A percentile compares a stretch with the other conserved stretches of the same genome.
Conservation (phyloP, 2,797 vertebrate species). For the Sciurus carolinensis region DNA sequence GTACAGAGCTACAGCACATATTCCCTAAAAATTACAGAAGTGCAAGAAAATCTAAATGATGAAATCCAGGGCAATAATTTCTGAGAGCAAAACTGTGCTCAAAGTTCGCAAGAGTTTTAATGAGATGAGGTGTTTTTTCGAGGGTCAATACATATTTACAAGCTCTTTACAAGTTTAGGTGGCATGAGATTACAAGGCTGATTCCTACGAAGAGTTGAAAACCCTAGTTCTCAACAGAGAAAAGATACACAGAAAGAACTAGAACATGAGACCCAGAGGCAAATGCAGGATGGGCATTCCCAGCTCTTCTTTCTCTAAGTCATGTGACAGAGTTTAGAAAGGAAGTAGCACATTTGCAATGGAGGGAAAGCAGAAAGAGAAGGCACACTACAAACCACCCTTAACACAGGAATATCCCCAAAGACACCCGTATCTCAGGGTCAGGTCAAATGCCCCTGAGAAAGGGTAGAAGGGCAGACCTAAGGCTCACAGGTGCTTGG, state of each 20-base stretch:
- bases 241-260: neutral
- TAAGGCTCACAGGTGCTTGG: neutral
- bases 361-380: neutral
- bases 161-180: slow-evolving; percentile 78
- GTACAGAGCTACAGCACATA: neutral
- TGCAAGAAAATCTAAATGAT: neutral
- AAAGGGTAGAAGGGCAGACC: neutral
- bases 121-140: slow-evolving; percentile 79
- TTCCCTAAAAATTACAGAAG: slow-evolving; percentile 6
- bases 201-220: slow-evolving; percentile 79
- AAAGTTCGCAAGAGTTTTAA: slow-evolving; percentile 72
- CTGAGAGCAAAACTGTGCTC: neutral
- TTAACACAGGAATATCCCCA: neutral
- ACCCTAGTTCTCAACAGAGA: slow-evolving; percentile 76
- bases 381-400: neutral
- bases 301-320: neutral
- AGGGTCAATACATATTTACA: slow-evolving; percentile 77
- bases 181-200: slow-evolving; percentile 79
- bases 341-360: neutral
- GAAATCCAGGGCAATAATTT: neutral
- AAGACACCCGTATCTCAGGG: neutral
- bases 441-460: neutral
- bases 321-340: neutral
- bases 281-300: neutral
- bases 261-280: neutral